These are phyloP conservation scores for Datnioides undecimradiatus DNA, from an alignment of 2,113 vertebrate genomes.

Conservation along the genomic window DNA sequence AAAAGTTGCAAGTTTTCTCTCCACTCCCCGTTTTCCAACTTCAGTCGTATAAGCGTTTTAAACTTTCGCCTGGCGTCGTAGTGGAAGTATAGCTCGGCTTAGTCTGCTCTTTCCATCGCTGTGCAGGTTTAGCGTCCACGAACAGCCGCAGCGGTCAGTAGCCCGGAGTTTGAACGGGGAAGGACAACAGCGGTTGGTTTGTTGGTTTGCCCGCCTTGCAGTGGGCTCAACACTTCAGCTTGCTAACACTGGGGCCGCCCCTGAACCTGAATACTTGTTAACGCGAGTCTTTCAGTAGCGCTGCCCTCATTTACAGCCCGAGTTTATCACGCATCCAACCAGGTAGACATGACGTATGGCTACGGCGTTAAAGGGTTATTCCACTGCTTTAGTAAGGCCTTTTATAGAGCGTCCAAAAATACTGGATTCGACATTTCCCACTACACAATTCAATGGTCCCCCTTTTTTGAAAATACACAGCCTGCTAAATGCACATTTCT, in stretches of 20 bases:
- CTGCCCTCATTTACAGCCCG: slow-evolving; percentile 54
- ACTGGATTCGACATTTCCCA: slow-evolving; percentile 32
- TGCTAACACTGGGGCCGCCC: slow-evolving; percentile 62
- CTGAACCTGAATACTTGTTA: slow-evolving; percentile 62
- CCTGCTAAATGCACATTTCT: too few relatives aligned
- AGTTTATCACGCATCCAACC: slow-evolving; percentile 7
- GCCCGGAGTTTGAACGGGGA: slow-evolving; percentile 52
- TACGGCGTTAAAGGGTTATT: neutral
- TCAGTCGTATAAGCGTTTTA: slow-evolving; percentile 37
- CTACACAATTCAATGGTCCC: slow-evolving; percentile 27
- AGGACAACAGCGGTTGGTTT: slow-evolving; percentile 64
- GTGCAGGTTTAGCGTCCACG: slow-evolving; percentile 17
- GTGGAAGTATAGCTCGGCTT: neutral
- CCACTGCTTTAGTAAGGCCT: too few relatives aligned
- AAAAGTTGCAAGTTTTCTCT: slow-evolving; percentile 49
- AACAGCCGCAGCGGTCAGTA: slow-evolving; percentile 11
- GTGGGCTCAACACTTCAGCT: slow-evolving; percentile 47
- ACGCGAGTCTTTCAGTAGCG: slow-evolving; percentile 52
- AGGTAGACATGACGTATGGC: slow-evolving; percentile 14
- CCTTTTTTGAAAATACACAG: too few relatives aligned
- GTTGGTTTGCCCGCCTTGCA: slow-evolving; percentile 73
- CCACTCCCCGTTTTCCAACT: slow-evolving; percentile 31
- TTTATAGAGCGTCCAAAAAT: neutral
- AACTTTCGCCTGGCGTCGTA: neutral
- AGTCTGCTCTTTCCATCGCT: slow-evolving; percentile 33